Conservation (phyloP, 1,140 invertebrate genomes). For the Cyrtorhinus lividipennis region DNA sequence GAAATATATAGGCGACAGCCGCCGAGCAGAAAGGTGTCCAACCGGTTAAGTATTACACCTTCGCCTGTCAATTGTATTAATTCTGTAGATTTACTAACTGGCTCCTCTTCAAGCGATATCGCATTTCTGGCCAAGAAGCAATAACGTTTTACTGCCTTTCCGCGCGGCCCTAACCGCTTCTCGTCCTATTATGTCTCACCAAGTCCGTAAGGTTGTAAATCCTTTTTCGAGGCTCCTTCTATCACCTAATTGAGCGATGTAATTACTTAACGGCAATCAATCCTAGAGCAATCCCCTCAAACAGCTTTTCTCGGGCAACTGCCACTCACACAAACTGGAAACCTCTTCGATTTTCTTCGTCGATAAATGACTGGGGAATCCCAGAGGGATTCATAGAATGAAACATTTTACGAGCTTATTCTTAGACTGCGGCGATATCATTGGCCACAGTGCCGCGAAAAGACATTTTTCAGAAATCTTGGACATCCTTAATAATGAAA, state of each 20-base stretch:
- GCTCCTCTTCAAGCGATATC: background rate
- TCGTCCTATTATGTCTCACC: too few species aligned
- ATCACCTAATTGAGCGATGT: background rate
- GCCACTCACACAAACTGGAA: too few species aligned
- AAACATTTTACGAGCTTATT: too few species aligned
- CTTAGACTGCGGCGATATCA: too few species aligned
- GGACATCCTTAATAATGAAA: too few species aligned
- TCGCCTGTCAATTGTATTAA: background rate
- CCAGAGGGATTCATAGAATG: too few species aligned
- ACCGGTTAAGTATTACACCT: background rate
- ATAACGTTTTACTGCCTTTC: background rate
- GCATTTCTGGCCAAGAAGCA: background rate
- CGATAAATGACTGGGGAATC: too few species aligned
- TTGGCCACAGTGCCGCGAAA: too few species aligned
- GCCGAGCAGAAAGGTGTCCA: too few species aligned
- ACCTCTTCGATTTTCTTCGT: too few species aligned
- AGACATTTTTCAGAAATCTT: too few species aligned
- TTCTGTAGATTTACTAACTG: background rate
- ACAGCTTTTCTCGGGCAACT: too few species aligned
- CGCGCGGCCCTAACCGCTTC: background rate
- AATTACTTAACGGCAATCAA: conserved; percentile 1
- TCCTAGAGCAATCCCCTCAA: background rate
- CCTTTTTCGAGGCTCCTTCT: background rate
- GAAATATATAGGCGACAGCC: background rate
- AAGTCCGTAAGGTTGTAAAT: background rate